Conservation (phyloP, 2,888 invertebrate species). For the Oscheius myriophilus region DNA sequence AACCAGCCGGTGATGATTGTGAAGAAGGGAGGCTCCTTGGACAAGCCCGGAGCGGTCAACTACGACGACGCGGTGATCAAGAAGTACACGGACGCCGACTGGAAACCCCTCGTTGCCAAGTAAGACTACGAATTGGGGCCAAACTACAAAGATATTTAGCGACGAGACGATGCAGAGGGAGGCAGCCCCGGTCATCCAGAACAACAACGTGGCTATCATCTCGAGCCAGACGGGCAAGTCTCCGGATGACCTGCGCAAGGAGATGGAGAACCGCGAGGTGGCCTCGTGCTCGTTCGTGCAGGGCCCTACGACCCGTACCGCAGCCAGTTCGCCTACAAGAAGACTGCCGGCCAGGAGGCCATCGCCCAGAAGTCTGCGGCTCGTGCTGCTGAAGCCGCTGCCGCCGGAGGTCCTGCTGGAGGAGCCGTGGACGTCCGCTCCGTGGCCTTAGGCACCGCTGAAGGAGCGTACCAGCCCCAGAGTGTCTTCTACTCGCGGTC, state of each 20-base stretch:
- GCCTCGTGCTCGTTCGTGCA: no score
- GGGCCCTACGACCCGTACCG: no score
- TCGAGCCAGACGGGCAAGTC: constrained; percentile 14
- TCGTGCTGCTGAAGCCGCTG: no score
- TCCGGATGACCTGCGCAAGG: constrained; percentile 15
- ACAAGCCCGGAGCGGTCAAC: constrained; percentile 6
- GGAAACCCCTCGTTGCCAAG: constrained; percentile 7
- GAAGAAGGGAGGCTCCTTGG: constrained; percentile 20
- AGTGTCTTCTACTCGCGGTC: no score
- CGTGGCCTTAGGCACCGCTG: no score
- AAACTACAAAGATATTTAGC: no score
- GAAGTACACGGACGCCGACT: constrained; percentile 5
- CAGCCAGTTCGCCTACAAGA: constrained; percentile 1
- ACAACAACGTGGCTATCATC: constrained; percentile 6
- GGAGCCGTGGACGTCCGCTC: no score
- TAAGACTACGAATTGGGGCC: constrained; percentile 13
- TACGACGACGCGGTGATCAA: neutral
- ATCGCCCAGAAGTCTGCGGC: constrained; percentile 1
- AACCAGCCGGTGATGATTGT: constrained; percentile 25
- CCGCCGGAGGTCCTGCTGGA: neutral
- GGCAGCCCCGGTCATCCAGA: constrained; percentile 10
- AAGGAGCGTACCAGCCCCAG: no score
- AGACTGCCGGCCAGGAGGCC: constrained; percentile 5
- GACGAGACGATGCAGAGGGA: no score
- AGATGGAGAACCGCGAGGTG: no score